These are phyloP conservation scores for Lamellibrachia luymesi DNA, from an alignment of 1,140 invertebrate genomes.

Conservation along the genomic window DNA sequence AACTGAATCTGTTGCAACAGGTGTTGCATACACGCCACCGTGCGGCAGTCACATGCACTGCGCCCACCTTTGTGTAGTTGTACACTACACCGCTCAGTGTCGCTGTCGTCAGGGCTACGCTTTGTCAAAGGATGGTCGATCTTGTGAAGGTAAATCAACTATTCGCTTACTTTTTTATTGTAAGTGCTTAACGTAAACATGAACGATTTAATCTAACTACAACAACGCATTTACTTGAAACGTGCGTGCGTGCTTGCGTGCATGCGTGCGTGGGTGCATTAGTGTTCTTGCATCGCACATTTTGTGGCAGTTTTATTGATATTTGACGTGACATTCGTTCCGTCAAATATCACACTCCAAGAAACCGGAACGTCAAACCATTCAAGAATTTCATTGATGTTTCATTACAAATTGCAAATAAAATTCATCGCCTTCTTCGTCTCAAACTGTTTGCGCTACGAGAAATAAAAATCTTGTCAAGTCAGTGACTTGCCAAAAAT, in stretches of 20 bases:
- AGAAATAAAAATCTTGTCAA: too few species aligned
- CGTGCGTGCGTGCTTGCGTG: neutral
- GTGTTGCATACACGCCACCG: neutral
- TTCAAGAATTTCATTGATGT: neutral
- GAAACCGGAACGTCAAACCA: too few species aligned
- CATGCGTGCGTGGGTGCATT: neutral
- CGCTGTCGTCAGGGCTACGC: conserved; percentile 6
- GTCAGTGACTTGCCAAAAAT: too few species aligned
- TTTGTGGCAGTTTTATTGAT: neutral
- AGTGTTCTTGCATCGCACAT: neutral
- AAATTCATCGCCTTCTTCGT: neutral
- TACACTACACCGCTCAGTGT: neutral
- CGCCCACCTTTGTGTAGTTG: neutral
- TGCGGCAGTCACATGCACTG: neutral
- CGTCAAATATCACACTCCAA: too few species aligned
- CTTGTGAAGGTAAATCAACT: conserved; percentile 1
- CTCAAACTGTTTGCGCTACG: neutral
- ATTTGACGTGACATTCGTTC: too few species aligned
- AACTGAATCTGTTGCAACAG: neutral
- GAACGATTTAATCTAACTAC: too few species aligned
- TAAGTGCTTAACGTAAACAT: too few species aligned
- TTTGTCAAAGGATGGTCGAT: neutral
- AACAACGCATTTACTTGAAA: too few species aligned
- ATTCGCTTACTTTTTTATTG: too few species aligned
- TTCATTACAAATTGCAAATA: neutral